Conservation (phyloP, 1,140 invertebrate genomes). For the Eueides isabella region DNA sequence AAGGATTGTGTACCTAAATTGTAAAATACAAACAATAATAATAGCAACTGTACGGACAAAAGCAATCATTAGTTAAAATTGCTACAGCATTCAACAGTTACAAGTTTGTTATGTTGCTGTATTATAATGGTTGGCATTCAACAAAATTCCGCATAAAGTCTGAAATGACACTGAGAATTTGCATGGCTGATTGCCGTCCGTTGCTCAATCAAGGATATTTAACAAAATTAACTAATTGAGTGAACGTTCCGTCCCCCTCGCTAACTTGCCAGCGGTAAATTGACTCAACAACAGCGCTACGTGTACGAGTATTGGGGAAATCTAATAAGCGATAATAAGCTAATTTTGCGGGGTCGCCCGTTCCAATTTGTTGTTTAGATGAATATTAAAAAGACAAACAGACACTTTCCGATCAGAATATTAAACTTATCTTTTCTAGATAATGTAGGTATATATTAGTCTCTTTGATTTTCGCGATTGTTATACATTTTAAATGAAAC, state of each 20-base stretch:
- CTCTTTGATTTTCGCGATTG: too few relatives aligned
- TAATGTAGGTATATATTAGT: neutral
- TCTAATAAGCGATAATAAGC: slow-evolving; percentile 71
- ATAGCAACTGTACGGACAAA: neutral
- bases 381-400: slow-evolving; percentile 23
- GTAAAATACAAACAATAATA: neutral
- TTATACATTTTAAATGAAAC: too few relatives aligned
- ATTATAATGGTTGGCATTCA: slow-evolving; percentile 34
- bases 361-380: slow-evolving; percentile 46
- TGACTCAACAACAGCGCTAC: slow-evolving; percentile 66
- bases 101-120: slow-evolving; percentile 3
- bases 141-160: slow-evolving; percentile 62
- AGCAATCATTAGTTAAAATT: neutral
- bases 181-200: slow-evolving; percentile 79
- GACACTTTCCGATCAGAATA: slow-evolving; percentile 1
- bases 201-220: slow-evolving; percentile 80
- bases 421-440: neutral
- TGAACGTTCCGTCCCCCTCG: slow-evolving; percentile 62
- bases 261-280: slow-evolving; percentile 66
- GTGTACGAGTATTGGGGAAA: slow-evolving; percentile 68
- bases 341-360: slow-evolving; percentile 51
- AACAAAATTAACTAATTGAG: slow-evolving; percentile 81
- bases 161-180: slow-evolving; percentile 72
- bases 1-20: too few relatives aligned
- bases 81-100: neutral